Evolutionary conservation across 2,888 invertebrate species (phyloP), one percentile per base, ranked within the genome.

Genomic region (Heteromyza rotundicornis): DNA sequence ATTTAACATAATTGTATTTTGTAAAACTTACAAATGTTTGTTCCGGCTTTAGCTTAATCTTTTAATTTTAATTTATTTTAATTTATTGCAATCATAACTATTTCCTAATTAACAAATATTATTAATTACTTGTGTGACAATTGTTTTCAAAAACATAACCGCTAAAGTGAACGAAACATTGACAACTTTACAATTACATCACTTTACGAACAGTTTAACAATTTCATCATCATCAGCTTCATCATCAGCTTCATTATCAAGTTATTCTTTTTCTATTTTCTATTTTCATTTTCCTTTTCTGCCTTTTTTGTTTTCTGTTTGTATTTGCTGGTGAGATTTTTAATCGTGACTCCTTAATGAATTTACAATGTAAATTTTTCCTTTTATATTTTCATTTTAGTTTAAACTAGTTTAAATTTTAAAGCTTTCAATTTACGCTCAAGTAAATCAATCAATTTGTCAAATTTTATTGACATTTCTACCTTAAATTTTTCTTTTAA

Each of bases 151-250:
- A 5, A 23, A 17, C 17, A n/a, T n/a, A 16, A 52, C 14, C 22
- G 12, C 12, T 36, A 20, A 57, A 54, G 47, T 62, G 62, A 57
- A 53, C 58, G 53, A 58, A 57, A 62, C 49, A 62, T 57, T 62
- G 62, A 62, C 52, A 62, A 27, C 54, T 60, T 56, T 14, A 56
- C 54, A 54, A 24, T 58, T 54, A 36, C 20, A 23, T 49, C 52
- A 36, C 36, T 27, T 35, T 23, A 24, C 56, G 22, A 35, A 57
- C 52, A 47, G n/a, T 23, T 57, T 52, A 16, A 40, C 20, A 14
- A 14, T 40, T 40, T 7, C 8, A 7, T 10, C 32, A 12, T 8
- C 12, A 32, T 32, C 32, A 8, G 32, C 32, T 32, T 12, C 32
- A 8, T 8, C 32, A 5, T 8, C 7, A n/a, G 8, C 40, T 3